Evolutionary conservation across 2,797 vertebrate genomes (phyloP).

Genomic region (Falco concolor): DNA sequence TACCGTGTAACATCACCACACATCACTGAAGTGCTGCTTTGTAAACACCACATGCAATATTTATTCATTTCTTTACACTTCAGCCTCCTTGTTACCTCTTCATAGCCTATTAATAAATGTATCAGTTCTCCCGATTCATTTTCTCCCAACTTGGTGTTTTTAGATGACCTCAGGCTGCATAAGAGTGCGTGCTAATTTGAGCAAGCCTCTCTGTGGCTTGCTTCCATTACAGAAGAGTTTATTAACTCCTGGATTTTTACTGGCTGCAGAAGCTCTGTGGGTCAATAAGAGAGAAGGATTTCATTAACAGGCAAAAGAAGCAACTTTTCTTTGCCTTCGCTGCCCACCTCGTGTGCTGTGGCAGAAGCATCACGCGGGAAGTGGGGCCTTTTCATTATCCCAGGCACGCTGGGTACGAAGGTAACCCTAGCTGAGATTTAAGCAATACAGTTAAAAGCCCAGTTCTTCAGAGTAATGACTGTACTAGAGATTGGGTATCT

Average conservation of each 20-base stretch:
- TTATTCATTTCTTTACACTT: conserved; percentile 68
- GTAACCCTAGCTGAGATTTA: background rate
- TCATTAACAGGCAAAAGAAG: background rate
- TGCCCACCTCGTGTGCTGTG: background rate
- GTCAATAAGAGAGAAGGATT: background rate
- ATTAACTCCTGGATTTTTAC: background rate
- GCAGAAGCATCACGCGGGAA: background rate
- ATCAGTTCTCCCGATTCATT: background rate
- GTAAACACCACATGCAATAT: conserved; percentile 45
- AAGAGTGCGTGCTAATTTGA: background rate
- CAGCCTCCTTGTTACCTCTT: conserved; percentile 23
- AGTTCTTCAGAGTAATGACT: background rate
- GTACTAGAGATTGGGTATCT: background rate
- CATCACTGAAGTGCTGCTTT: background rate
- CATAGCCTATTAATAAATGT: conserved; percentile 52
- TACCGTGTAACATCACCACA: background rate
- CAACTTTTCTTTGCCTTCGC: background rate
- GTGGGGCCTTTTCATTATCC: background rate
- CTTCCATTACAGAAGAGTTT: background rate
- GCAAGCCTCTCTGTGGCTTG: background rate
- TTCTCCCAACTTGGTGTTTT: conserved; percentile 23
- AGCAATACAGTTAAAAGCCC: background rate
- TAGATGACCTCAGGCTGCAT: conserved; percentile 25
- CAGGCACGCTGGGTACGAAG: background rate
- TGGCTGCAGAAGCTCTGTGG: background rate